Evolutionary conservation across 2,888 invertebrate genomes (phyloP), one percentile per base, ranked within the genome.

Genomic region (Pammene aurita): DNA sequence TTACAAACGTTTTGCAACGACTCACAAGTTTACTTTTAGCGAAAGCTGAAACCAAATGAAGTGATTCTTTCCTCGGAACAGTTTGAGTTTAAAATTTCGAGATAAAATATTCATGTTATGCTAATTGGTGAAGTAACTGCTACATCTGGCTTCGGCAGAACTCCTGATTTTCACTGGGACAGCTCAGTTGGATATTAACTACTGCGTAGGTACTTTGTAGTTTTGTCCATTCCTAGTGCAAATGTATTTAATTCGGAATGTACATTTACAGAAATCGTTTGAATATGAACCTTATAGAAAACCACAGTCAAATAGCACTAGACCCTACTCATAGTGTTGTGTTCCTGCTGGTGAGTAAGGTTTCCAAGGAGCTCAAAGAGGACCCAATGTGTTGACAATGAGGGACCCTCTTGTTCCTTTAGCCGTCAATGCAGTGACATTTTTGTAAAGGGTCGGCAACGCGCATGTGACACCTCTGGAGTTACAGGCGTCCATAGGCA

Each of bases 31-130:
- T 38, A n/a, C 38, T 50, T 50, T 61, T n/a, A 50, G n/a, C 38
- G 50, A 42, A 54, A 54, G 10, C 54, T n/a, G 11, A 65, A 56
- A 56, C 46, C 46, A 16, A 57, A 56, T 44, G 38, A 60, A 44
- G 50, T 50, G 52, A 58, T 58, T 68, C 35, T 63, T 64, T 58
- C 18, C 44, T 42, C 44, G 11, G 35, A 7, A 35, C 50, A 18
- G 18, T 14, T 50, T 18, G 41, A 44, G 63, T 64, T 68, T 57
- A 35, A 58, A 50, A 68, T 68, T 58, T 50, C 34, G 42, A 48
- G 62, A 63, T 63, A 67, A 63, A 63, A 44, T 68, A 68, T 68
- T 63, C 68, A 68, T 68, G 56, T 34, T 68, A 68, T 68, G 68
- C 44, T 68, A 63, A 68, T 64, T 68, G 67, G 34, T 50, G 56